These are phyloP conservation scores for Aleiodes alternator DNA, from an alignment of 2,888 invertebrate species.

Conservation along the genomic window DNA sequence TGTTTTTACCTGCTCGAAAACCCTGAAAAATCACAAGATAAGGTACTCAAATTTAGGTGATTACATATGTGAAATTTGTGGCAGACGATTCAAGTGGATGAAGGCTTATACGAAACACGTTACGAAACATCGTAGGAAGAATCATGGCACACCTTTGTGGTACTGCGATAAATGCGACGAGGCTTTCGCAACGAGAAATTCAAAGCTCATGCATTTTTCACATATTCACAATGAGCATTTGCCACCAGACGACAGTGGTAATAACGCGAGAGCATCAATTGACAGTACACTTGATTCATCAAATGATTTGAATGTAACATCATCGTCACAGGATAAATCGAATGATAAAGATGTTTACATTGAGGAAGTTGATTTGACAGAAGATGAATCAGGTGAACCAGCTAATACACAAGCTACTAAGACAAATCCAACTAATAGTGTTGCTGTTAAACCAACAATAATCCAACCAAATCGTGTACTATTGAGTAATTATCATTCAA, in stretches of 20 bases:
- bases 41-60: conserved; percentile 51
- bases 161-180: conserved; percentile 52
- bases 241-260: not conserved
- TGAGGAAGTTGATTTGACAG: conserved; percentile 23
- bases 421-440: not conserved
- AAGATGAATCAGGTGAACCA: not conserved
- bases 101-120: conserved; percentile 45
- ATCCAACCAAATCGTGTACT: not conserved
- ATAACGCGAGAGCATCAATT: not conserved
- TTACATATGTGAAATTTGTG: conserved; percentile 52
- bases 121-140: conserved; percentile 45
- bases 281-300: not conserved
- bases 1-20: conserved; percentile 25
- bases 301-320: too few relatives aligned
- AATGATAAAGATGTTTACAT: not conserved
- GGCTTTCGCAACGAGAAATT: conserved; percentile 40
- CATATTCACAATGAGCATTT: conserved; percentile 49
- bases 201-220: conserved; percentile 51
- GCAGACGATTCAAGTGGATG: conserved; percentile 47
- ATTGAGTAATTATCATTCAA: not conserved
- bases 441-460: not conserved
- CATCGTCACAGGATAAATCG: not conserved
- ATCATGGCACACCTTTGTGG: conserved; percentile 14
- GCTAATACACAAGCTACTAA: not conserved
- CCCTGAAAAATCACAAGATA: conserved; percentile 48